Base-by-base conservation (phyloP, 2,797 vertebrate species). In the Amniataba percoides region DNA sequence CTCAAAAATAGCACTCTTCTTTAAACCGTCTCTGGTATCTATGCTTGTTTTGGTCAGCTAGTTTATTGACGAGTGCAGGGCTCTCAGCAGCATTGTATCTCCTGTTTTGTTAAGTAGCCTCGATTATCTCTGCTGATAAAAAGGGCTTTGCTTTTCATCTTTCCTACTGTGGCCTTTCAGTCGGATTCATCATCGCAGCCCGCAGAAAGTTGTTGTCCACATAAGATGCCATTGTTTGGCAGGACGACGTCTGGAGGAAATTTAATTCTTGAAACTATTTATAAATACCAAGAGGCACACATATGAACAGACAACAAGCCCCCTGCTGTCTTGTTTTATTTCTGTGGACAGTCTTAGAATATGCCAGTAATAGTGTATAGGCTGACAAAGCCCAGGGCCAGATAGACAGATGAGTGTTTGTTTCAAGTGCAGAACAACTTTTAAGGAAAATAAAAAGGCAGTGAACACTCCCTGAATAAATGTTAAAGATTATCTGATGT, bases 181-280 rank as follows among this genome's bases (percentile, higher is more conserved):
- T 93, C 21, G 94, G 95, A 90, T 95, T 97, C 89, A 95, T 96
- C 95, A 96, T 96, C 88, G 96, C 95, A 73, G 95, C 95, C 82
- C 96, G 95, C 77, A 96, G 93, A 93, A 95, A 96, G 84, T 94
- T 96, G 92, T 96, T 96, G 95, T 96, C 96, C 94, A 96, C 95
- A 92, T 96, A 96, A 88, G 95, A 96, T 88, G 94, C 95, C 95
- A 95, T 96, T 89, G 93, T 94, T 75, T 77, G 57, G 8, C n/a
- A 73, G 18, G 59, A 72, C 5, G n/a, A 40, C 1, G 25, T 43
- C 72, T 61, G 49, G 36, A 77, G 72, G 78, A 87, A 75, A 78
- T 61, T 57, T 27, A 46, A 81, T 69, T 59, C n/a, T 31, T 61
- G n/a, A 65, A 61, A 69, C 23, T 75, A 57, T 73, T 72, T 71